A percentile compares a stretch with the other conserved stretches of the same genome.
Conservation (phyloP, 2,888 invertebrate genomes). For the Dioctria rufipes region DNA sequence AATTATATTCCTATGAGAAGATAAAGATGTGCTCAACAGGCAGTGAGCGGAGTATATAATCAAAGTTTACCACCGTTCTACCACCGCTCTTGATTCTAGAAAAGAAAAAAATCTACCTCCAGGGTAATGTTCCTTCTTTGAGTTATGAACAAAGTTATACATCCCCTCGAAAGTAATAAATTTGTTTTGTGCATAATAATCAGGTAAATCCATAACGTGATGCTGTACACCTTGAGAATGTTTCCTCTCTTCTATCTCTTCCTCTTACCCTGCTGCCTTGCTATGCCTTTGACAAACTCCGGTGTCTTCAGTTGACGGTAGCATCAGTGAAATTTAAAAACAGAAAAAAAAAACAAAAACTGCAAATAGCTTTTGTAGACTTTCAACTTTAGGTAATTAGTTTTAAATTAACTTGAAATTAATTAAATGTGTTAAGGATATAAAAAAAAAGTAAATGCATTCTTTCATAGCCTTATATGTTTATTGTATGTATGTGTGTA, state of each 20-base stretch:
- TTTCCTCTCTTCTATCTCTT: background rate
- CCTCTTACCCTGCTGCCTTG: background rate
- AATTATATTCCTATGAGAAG: constrained; percentile 30
- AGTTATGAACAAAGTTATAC: constrained; percentile 41
- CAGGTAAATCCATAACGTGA: background rate
- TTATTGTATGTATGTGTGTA: no score
- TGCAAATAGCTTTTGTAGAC: background rate
- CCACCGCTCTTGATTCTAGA: background rate
- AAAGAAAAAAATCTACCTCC: constrained; percentile 16
- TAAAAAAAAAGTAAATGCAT: no score
- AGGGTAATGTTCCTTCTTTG: constrained; percentile 30
- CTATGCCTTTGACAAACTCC: background rate
- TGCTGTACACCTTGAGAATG: constrained; percentile 14
- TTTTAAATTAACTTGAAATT: constrained; percentile 14
- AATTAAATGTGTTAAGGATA: background rate
- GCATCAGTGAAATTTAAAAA: background rate
- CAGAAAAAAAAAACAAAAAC: no score
- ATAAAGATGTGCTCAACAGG: constrained; percentile 33
- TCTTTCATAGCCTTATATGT: no score
- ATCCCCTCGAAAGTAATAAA: constrained; percentile 32
- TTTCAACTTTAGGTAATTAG: constrained; percentile 20
- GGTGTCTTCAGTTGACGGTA: constrained; percentile 13
- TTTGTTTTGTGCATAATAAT: constrained; percentile 46
- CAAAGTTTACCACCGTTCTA: background rate
- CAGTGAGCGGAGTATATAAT: background rate